A percentile compares a stretch with the other conserved stretches of the same genome.
These are phyloP conservation scores for Brachyhypopomus occidentalis DNA, from an alignment of 2,113 vertebrate genomes.

Conservation along the genomic window DNA sequence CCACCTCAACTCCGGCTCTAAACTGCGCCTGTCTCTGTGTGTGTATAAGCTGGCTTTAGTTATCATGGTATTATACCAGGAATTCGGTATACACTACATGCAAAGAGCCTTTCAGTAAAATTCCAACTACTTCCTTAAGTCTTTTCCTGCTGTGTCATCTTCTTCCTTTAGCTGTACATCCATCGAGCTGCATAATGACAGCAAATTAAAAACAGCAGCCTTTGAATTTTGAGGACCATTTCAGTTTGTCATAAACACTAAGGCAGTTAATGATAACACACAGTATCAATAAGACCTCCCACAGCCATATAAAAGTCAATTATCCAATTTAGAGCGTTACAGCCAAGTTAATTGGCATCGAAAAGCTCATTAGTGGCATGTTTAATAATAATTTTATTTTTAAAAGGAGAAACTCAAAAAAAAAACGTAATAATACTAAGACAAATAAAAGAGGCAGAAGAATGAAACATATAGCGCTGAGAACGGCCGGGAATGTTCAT, in stretches of 20 bases:
- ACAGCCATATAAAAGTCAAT: slow-evolving; percentile 57
- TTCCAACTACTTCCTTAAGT: neutral
- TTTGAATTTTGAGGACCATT: slow-evolving; percentile 27
- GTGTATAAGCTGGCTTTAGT: neutral
- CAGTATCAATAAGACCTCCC: slow-evolving; percentile 52
- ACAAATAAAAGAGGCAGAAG: slow-evolving; percentile 23
- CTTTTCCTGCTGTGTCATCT: neutral
- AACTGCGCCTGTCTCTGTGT: slow-evolving; percentile 14
- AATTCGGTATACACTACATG: neutral
- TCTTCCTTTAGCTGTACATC: neutral
- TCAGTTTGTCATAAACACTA: slow-evolving; percentile 45
- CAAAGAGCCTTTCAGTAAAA: neutral
- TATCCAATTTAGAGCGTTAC: slow-evolving; percentile 60
- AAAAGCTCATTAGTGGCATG: slow-evolving; percentile 61
- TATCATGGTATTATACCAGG: neutral
- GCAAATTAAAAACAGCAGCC: slow-evolving; percentile 27
- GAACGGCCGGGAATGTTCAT: slow-evolving; percentile 59
- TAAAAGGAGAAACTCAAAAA: slow-evolving; percentile 52
- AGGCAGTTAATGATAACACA: slow-evolving; percentile 52
- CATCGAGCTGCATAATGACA: neutral
- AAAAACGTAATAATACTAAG: slow-evolving; percentile 33
- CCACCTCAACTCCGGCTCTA: slow-evolving; percentile 26
- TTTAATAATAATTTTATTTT: slow-evolving; percentile 51
- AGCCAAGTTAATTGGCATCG: slow-evolving; percentile 66
- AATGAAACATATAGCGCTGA: slow-evolving; percentile 51